Percentiles rank a stretch among this genome's conserved stretches.
Conservation (phyloP, 2,797 vertebrate species). For the Myotis vivesi region DNA sequence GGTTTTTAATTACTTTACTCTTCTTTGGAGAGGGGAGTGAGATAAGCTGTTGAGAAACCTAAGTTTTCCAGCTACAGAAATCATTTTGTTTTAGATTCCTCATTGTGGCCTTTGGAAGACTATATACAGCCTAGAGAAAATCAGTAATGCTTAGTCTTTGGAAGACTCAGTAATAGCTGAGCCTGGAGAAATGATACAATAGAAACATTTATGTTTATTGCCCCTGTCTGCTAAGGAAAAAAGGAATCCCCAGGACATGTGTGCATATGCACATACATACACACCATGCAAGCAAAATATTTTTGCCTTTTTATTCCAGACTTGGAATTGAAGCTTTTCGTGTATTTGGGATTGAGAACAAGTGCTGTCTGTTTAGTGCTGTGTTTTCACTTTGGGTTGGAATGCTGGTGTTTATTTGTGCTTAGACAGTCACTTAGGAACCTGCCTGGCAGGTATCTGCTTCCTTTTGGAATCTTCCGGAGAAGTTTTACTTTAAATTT, state of each 20-base stretch:
- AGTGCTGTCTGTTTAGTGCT: background rate
- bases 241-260: background rate
- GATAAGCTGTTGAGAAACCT: slow-evolving; percentile 48
- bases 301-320: slow-evolving; percentile 20
- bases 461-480: background rate
- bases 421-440: background rate
- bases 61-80: background rate
- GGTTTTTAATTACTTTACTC: slow-evolving; percentile 50
- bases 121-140: background rate
- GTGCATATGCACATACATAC: too few species aligned
- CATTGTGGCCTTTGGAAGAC: background rate
- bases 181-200: slow-evolving; percentile 35
- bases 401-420: background rate
- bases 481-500: slow-evolving; percentile 18
- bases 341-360: background rate
- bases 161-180: background rate
- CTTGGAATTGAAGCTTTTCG: slow-evolving; percentile 30
- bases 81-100: background rate
- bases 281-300: background rate
- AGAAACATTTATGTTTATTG: background rate
- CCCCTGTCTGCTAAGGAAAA: background rate
- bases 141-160: background rate
- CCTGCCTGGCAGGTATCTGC: background rate
- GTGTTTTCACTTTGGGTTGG: background rate
- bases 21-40: slow-evolving; percentile 37